Conservation (phyloP, 2,888 invertebrate species). For the Mythimna ferrago region DNA sequence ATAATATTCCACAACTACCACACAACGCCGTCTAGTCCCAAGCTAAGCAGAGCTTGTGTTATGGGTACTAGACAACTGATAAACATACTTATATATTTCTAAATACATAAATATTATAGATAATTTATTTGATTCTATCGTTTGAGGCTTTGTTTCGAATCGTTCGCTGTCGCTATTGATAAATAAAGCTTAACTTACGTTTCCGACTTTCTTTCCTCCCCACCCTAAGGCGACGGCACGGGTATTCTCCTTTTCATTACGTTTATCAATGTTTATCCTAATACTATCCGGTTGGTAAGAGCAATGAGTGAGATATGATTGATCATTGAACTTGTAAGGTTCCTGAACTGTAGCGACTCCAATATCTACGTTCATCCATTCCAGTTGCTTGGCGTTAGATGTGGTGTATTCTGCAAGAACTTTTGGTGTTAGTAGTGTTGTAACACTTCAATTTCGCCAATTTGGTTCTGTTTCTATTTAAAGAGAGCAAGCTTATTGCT, state of each 20-base stretch:
- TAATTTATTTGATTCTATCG: too few species aligned
- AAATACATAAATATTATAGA: too few species aligned
- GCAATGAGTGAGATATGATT: slow-evolving; percentile 45
- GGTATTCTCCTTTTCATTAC: slow-evolving; percentile 1
- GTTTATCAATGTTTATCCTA: slow-evolving; percentile 39
- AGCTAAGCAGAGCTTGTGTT: too few species aligned
- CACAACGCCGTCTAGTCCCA: too few species aligned
- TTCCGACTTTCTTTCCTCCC: slow-evolving; percentile 11
- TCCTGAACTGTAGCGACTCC: slow-evolving; percentile 59
- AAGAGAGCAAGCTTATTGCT: neutral
- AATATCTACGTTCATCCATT: slow-evolving; percentile 51
- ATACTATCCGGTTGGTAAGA: slow-evolving; percentile 52
- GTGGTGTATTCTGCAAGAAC: slow-evolving; percentile 44
- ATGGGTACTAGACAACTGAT: too few species aligned
- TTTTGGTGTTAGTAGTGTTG: neutral
- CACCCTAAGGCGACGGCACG: slow-evolving; percentile 37
- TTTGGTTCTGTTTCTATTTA: too few species aligned
- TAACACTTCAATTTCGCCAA: neutral
- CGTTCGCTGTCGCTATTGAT: neutral
- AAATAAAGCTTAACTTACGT: slow-evolving; percentile 20
- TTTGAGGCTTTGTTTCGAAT: neutral
- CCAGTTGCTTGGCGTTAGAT: slow-evolving; percentile 3
- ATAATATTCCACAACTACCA: too few species aligned
- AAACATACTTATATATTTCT: too few species aligned
- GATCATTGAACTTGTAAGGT: slow-evolving; percentile 55